Base-by-base conservation (phyloP, 2,113 vertebrate genomes). In the Antechinus stuartii region DNA sequence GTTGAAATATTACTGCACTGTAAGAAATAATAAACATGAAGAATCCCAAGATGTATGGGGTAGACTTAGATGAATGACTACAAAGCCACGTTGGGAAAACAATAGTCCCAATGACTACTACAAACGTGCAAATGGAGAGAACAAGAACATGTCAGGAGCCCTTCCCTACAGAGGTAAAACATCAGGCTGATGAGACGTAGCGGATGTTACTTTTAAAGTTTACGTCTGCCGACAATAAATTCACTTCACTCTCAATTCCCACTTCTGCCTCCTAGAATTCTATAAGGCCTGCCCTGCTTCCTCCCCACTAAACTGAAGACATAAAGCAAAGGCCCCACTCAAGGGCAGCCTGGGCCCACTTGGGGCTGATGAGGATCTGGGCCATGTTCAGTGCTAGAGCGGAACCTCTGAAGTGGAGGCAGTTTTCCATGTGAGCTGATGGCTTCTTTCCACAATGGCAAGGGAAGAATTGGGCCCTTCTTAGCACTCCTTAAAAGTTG, bases 211-310 rank as follows among this genome's bases (percentile, higher is more conserved):
- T 49, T 93, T 96, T 92, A 96, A 96, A 96, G 68, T 47, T 92
- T 95, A 93, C 26, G 89, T 94, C 93, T 94, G 54, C n/a, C 93
- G 94, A 97, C 25, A 92, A 92, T 76, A 91, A 95, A 92, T 94
- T 42, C 22, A 25, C 42, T 2, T 91, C 26, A 19, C 1, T 89
- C 84, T 94, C 89, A 57, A 4, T 89, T 96, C 95, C 89, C 12
- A 68, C 23, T 89, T 91, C 90, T 6, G 9, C 11, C 76, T 94
- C 89, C 93, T 46, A 30, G 24, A 11, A 54, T 55, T 54, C 92
- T 8, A 14, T 49, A 19, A 56, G 76, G n/a, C 9, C 19, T 94
- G 68, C 50, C 35, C 27, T 92, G 8, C 84, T 95, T 93, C 16
- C 4, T 93, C 57, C 30, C 57, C 50, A 91, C 52, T 95, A 50